Base-by-base conservation (phyloP, 2,888 invertebrate genomes). In the Spilarctia lutea region DNA sequence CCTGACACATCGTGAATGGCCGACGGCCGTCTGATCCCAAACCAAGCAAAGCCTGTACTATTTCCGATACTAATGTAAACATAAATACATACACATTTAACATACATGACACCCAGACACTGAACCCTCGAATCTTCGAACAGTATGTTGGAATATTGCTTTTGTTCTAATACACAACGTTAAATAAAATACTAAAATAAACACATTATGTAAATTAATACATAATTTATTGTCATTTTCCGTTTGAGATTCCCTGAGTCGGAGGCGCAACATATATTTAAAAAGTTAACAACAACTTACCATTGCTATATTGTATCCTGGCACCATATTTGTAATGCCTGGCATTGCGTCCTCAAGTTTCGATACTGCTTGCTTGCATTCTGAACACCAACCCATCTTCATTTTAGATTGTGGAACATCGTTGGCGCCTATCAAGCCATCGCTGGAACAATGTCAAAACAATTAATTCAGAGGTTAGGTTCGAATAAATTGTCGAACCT, bases 341-440 rank as follows among this genome's bases (percentile, higher is more conserved):
- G 96, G 96, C 93, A 94, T 93, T 75, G 91, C 89, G 83, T 91
- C 88, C 81, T 96, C 96, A 18, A 96, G 89, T 75, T 89, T 90
- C 80, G 87, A 83, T 73, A 95, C 92, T 63, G 95, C 94, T 52
- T 83, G 86, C 85, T 95, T 94, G 90, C 96, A 96, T 83, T 94
- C 93, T 68, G 86, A 87, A 83, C 96, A 96, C 96, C 96, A 96
- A 8, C 95, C 93, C 85, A 94, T 91, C 80, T 90, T 90, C 77
- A 94, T 86, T 83, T 90, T 89, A 24, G 83, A 74, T 33, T 83
- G 75, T 2, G 81, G 85, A 0, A 87, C 85, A 2, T 90, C 91
- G 56, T 86, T 88, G 18, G 42, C 83, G 18, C 72, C 80, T 18
- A 86, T 3, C 0, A 85, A 78, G 71, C 87, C 86, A 77, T 91